Evolutionary conservation across 2,888 invertebrate species (phyloP).

Genomic region (Cephus rjabovi): DNA sequence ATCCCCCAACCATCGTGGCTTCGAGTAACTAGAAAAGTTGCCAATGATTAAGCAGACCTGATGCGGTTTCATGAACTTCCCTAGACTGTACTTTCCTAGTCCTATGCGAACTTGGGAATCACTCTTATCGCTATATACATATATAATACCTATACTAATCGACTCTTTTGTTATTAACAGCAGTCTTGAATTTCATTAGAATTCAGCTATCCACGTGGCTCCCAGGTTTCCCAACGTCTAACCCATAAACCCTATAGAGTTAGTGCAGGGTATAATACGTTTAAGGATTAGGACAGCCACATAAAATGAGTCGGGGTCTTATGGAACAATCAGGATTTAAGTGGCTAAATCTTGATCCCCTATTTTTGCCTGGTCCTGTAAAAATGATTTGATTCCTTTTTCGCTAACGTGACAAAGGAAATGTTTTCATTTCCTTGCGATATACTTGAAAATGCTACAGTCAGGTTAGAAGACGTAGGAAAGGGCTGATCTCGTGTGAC

Average conservation of each 20-base stretch:
- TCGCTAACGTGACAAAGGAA: too few relatives aligned
- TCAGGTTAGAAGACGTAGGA: too few relatives aligned
- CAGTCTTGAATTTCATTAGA: background rate
- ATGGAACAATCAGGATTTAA: background rate
- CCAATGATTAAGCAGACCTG: constrained; percentile 22
- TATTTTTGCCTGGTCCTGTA: background rate
- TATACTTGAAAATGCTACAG: background rate
- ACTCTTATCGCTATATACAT: background rate
- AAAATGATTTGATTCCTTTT: background rate
- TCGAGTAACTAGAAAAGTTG: constrained; percentile 28
- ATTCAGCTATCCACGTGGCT: background rate
- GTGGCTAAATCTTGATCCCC: background rate
- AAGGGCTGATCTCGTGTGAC: background rate
- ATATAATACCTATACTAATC: too few relatives aligned
- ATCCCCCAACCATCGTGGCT: constrained; percentile 19
- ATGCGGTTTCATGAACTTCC: background rate
- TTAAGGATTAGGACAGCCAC: background rate
- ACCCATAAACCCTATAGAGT: background rate
- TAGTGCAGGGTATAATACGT: background rate
- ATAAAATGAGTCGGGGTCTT: background rate
- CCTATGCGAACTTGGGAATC: background rate
- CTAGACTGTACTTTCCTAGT: constrained; percentile 9
- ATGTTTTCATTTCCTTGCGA: background rate
- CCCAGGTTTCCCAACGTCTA: background rate
- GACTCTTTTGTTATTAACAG: too few relatives aligned